Percentiles rank a stretch among this genome's conserved stretches.
These are phyloP conservation scores for Vicugna pacos DNA, from an alignment of 2,113 vertebrate species.

Conservation along the genomic window DNA sequence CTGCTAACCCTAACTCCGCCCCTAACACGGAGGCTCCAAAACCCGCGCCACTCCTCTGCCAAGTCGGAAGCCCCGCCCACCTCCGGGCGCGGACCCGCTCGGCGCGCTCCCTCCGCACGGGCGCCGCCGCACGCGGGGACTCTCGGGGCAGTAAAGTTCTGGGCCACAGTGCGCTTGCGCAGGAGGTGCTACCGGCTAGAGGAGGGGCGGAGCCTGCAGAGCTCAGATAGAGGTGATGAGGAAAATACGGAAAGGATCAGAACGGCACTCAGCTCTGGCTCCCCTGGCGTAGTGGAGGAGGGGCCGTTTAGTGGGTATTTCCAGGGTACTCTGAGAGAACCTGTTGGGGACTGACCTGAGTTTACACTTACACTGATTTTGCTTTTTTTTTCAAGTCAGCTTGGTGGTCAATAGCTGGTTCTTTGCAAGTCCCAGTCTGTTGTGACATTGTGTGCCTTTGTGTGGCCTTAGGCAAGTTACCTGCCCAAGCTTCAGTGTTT, in stretches of 20 bases:
- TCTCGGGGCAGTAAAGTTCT: rapidly evolving
- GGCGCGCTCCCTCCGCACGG: rapidly evolving
- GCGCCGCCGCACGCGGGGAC: rapidly evolving
- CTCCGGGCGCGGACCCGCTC: rapidly evolving
- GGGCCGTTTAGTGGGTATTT: neutral
- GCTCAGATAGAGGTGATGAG: rapidly evolving
- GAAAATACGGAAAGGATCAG: rapidly evolving
- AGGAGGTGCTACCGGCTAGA: rapidly evolving
- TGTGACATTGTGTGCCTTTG: neutral
- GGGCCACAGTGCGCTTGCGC: neutral
- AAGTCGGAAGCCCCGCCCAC: neutral
- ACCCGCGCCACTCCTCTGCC: rapidly evolving
- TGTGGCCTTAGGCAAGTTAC: neutral
- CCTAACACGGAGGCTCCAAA: neutral
- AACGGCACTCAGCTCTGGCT: neutral
- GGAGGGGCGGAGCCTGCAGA: neutral
- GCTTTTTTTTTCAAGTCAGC: neutral
- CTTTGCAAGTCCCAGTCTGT: neutral
- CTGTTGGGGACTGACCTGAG: neutral
- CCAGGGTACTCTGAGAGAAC: neutral
- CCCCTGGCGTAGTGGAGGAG: neutral
- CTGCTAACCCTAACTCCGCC: rapidly evolving
- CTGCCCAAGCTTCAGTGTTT: neutral
- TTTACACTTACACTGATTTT: neutral
- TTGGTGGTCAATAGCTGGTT: neutral